Conservation (phyloP, 30 jellyfish, hydroid and myxozoan genomes). For the Cassiopea xamachana region DNA sequence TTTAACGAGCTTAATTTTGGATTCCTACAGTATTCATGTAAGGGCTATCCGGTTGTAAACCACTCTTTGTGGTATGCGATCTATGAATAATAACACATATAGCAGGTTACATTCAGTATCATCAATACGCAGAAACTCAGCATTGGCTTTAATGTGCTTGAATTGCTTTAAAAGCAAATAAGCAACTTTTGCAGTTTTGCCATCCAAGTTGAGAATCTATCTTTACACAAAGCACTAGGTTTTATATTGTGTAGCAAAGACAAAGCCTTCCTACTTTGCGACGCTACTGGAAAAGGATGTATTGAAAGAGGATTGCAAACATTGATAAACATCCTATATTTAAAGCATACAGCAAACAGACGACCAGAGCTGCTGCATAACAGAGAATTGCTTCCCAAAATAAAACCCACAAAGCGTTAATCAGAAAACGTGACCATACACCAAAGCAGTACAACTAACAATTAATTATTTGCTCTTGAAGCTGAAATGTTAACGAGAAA, state of each 20-base stretch:
- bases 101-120: slow-evolving; percentile 45
- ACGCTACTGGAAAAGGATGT: background rate
- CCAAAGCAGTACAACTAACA: background rate
- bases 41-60: background rate
- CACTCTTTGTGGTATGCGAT: slow-evolving; percentile 22
- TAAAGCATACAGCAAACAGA: background rate
- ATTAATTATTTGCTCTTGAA: background rate
- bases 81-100: background rate
- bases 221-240: background rate
- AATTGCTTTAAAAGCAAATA: background rate
- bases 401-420: background rate
- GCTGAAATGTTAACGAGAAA: background rate
- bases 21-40: slow-evolving; percentile 12
- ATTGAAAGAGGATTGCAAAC: background rate
- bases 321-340: background rate
- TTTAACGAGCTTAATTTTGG: slow-evolving; percentile 21
- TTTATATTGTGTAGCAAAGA: background rate
- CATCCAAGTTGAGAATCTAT: background rate
- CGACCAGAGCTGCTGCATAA: background rate
- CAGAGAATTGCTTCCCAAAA: background rate
- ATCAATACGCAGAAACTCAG: slow-evolving; percentile 9
- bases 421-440: background rate
- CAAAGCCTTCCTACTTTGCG: background rate
- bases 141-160: background rate
- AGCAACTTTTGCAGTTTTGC: background rate